Base-by-base conservation (phyloP, 2,113 vertebrate species). In the Pseudorhombus dupliciocellatus region DNA sequence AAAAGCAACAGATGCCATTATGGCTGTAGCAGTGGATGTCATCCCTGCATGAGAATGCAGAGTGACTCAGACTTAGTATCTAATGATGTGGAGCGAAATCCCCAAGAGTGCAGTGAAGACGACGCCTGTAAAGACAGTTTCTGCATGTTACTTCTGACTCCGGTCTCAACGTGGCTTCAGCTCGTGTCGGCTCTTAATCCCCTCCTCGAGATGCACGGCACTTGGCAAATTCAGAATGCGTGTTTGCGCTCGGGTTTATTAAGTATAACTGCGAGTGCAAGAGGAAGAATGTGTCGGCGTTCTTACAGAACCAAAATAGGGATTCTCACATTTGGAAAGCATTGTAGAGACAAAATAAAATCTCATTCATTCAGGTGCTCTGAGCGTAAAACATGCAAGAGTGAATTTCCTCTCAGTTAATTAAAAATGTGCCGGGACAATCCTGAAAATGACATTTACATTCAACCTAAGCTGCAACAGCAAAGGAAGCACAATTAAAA, bases 1-100 rank as follows among this genome's bases (percentile, higher is more conserved):
- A 31, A 51, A 70, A 83, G 83, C 78, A 84, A 85, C 87, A 89
- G 87, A 90, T 87, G 85, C 74, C 83, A 82, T 81, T 81, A 84
- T 5, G 70, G 74, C 81, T 60, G 55, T 64, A 72, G 6, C 70
- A 52, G 83, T 3, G 67, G 68, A 84, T 75, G 66, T 72, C 44
- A 34, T 65, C 24, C 61, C 51, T 60, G 66, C 46, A 72, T 64
- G 48, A 72, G 68, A 66, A 56, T 67, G 63, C 59, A 21, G 75
- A 63, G 76, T 34, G 53, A 63, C 70, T 68, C 67, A 81, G 77
- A 80, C 73, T 77, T 51, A 22, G 76, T 81, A 66, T 85, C 77
- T 87, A 85, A 90, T 85, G 87, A 82, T 84, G 84, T 50, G 53
- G 81, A 77, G 83, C 78, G 85, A 77, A 85, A 79, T 81, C 59